Evolutionary conservation across 2,797 vertebrate genomes (phyloP), one percentile per base, ranked within the genome.

Genomic region (Pristis pectinata): DNA sequence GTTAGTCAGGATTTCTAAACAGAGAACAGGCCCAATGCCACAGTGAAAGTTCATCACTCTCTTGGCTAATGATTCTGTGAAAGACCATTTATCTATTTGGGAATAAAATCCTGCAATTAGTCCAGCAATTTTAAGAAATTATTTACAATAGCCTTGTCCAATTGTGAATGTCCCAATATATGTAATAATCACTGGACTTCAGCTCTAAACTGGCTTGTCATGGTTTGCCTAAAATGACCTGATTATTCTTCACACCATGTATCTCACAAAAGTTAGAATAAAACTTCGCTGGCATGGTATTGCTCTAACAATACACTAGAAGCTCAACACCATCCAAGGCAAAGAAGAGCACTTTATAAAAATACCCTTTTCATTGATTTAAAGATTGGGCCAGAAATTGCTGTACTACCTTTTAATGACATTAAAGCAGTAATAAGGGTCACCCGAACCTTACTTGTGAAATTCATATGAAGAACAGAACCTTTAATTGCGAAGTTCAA

Each of bases 1-100:
- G 87, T 67, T 91, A 91, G 91, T 67, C 64, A 67, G 22, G 59
- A 67, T 91, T 91, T 91, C 87, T 91, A 91, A 67, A 91, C 87
- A 64, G 56, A 64, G n/a, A 61, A 19, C 59, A 64, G 76, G 59
- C 59, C 34, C 56, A 64, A 61, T 89, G 34, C 34, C 56, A 61
- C 87, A 91, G 87, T 37, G 10, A 9, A 37, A 67, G 61, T 91
- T 67, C 87, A 91, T 37, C n/a, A 67, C 61, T 64, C n/a, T 67
- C 15, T 41, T n/a, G 19, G n/a, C 22, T 91, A 91, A 41, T 67
- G n/a, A 67, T 91, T 91, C n/a, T 8, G 22, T 91, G 19, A 91
- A 91, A 91, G 59, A 27, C 59, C 61, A 67, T 67, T 41, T 67
- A 91, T 91, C n/a, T 41, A 24, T 67, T 64, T 91, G 61, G n/a